Evolutionary conservation across 2,113 vertebrate genomes (phyloP).

Genomic region (Nansenia antarctica): DNA sequence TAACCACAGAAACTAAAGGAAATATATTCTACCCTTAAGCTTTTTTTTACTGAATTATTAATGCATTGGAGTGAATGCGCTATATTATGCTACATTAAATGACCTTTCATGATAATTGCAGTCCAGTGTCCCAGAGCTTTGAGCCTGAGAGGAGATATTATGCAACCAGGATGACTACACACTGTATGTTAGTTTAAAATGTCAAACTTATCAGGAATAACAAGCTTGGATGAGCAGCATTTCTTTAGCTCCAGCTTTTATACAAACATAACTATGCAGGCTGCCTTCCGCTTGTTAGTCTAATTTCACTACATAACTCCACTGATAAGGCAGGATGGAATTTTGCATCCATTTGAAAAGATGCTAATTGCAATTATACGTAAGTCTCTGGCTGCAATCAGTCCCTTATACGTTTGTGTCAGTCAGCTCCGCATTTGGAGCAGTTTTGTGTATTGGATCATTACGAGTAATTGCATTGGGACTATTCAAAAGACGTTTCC

Average conservation of each 20-base stretch:
- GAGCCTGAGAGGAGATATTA: slow-evolving; percentile 61
- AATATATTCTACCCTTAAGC: slow-evolving; percentile 55
- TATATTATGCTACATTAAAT: slow-evolving; percentile 57
- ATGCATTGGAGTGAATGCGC: slow-evolving; percentile 39
- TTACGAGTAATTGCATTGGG: background rate
- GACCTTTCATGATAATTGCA: slow-evolving; percentile 75
- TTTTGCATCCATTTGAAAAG: slow-evolving; percentile 41
- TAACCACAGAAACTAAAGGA: slow-evolving; percentile 19
- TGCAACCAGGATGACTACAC: slow-evolving; percentile 60
- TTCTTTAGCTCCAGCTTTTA: slow-evolving; percentile 41
- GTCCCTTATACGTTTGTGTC: background rate
- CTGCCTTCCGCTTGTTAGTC: slow-evolving; percentile 13
- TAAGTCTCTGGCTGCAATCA: slow-evolving; percentile 4
- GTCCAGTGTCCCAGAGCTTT: slow-evolving; percentile 59
- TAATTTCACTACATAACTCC: slow-evolving; percentile 22
- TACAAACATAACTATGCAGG: slow-evolving; percentile 34
- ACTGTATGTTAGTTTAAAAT: slow-evolving; percentile 64
- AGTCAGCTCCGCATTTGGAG: background rate
- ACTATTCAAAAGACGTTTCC: background rate
- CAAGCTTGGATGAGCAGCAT: slow-evolving; percentile 22
- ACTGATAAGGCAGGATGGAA: slow-evolving; percentile 10
- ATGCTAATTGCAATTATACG: slow-evolving; percentile 26
- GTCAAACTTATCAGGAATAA: slow-evolving; percentile 62
- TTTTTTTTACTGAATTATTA: slow-evolving; percentile 49
- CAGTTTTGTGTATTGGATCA: background rate